Evolutionary conservation across 1,140 invertebrate genomes (phyloP).

Genomic region (Pseudomyrmex pallidus): DNA sequence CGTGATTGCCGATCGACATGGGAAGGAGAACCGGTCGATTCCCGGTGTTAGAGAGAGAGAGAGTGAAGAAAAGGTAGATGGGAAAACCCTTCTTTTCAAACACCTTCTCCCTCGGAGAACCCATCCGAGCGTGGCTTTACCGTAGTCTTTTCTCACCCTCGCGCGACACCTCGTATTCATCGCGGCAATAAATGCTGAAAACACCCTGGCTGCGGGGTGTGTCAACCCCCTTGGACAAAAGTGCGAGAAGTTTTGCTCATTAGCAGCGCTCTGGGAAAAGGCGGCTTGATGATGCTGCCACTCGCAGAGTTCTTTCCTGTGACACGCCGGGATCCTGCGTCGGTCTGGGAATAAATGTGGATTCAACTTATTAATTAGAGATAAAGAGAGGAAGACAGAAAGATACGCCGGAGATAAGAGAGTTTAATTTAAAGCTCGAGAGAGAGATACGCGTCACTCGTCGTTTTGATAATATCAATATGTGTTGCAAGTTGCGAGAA

Average conservation of each 20-base stretch:
- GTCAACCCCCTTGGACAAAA: constrained; percentile 49
- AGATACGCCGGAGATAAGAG: background rate
- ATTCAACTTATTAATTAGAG: constrained; percentile 65
- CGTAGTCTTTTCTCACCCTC: background rate
- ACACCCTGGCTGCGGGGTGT: constrained; percentile 34
- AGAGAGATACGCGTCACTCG: too few relatives aligned
- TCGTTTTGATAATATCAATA: too few relatives aligned
- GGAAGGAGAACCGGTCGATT: background rate
- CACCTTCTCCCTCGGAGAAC: background rate
- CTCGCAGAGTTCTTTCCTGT: constrained; percentile 24
- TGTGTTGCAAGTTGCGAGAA: too few relatives aligned
- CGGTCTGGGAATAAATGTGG: constrained; percentile 14
- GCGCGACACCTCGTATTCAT: constrained; percentile 52
- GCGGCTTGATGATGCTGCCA: constrained; percentile 25
- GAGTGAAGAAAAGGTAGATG: background rate
- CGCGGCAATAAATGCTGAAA: constrained; percentile 60
- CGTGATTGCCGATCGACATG: background rate
- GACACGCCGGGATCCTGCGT: background rate
- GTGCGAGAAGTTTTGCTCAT: constrained; percentile 56
- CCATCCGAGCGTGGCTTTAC: background rate
- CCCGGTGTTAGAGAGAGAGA: background rate
- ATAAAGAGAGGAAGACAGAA: background rate
- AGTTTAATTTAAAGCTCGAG: constrained; percentile 6
- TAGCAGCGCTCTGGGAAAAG: constrained; percentile 22
- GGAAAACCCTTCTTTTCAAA: constrained; percentile 31